These are phyloP conservation scores for Irena cyanogastra DNA, from an alignment of 2,113 vertebrate species.

Conservation along the genomic window DNA sequence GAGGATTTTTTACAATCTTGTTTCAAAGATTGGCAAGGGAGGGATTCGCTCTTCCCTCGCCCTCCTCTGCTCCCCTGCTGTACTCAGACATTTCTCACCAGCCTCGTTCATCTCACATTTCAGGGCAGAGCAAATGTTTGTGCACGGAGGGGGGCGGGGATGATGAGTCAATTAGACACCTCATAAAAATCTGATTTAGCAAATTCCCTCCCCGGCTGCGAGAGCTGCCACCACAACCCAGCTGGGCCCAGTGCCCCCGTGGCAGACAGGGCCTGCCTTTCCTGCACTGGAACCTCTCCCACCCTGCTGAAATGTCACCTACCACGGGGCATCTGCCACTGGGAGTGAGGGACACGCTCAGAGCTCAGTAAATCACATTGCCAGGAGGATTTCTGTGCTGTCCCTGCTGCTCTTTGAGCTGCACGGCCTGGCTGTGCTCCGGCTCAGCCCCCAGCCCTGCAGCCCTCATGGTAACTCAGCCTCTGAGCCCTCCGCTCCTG, in stretches of 20 bases:
- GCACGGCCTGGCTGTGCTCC: fast-evolving
- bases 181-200: neutral
- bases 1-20: neutral
- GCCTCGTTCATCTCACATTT: neutral
- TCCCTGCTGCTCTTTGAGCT: neutral
- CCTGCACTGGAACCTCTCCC: neutral
- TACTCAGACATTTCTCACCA: neutral
- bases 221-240: neutral
- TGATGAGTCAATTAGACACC: slow-evolving; percentile 26
- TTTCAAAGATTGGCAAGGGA: neutral
- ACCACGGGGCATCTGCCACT: neutral
- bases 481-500: neutral
- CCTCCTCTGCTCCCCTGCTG: neutral
- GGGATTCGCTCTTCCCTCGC: neutral
- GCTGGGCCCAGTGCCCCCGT: neutral
- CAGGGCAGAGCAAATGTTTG: slow-evolving; percentile 8
- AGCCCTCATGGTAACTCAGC: neutral
- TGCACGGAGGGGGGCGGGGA: neutral
- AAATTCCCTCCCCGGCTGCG: neutral
- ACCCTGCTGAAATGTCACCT: neutral
- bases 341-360: neutral
- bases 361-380: neutral
- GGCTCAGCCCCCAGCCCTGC: neutral
- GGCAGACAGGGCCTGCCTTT: neutral
- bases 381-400: neutral